Conservation (phyloP, 2,888 invertebrate species). For the Strigamia crassipes region DNA sequence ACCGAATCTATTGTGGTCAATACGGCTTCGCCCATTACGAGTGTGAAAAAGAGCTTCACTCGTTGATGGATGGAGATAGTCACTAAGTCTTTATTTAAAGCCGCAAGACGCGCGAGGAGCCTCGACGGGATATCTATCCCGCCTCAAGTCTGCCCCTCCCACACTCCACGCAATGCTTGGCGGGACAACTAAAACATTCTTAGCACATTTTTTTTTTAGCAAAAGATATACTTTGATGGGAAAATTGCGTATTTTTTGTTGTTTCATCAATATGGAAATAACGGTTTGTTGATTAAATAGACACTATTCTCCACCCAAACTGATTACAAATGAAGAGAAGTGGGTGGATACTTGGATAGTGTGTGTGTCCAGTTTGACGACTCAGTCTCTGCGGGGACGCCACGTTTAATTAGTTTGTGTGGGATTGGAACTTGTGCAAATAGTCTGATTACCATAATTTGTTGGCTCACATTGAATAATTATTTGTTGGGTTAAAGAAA, state of each 20-base stretch:
- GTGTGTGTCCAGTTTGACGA: not conserved
- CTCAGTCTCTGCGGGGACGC: not conserved
- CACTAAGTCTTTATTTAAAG: slow-evolving; percentile 23
- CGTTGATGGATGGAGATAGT: slow-evolving; percentile 25
- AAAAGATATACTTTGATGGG: not conserved
- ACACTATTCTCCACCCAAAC: too few species aligned
- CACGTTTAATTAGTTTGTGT: not conserved
- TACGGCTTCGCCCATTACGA: slow-evolving; percentile 29
- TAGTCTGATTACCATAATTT: too few species aligned
- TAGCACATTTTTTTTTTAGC: too few species aligned
- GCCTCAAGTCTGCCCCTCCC: slow-evolving; percentile 16
- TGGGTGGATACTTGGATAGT: not conserved
- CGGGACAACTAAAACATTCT: not conserved
- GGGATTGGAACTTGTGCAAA: too few species aligned
- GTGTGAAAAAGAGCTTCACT: slow-evolving; percentile 5
- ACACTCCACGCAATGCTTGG: not conserved
- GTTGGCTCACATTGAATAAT: too few species aligned
- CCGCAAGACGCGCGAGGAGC: slow-evolving; percentile 14
- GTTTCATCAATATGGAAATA: not conserved
- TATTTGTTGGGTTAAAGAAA: too few species aligned
- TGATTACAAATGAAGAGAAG: not conserved
- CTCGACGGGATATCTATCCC: slow-evolving; percentile 4
- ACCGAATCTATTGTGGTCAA: slow-evolving; percentile 3
- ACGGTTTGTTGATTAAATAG: not conserved
- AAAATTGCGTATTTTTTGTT: not conserved